Conservation (phyloP, 1,140 invertebrate species). For the Neuroterus valhalla region DNA sequence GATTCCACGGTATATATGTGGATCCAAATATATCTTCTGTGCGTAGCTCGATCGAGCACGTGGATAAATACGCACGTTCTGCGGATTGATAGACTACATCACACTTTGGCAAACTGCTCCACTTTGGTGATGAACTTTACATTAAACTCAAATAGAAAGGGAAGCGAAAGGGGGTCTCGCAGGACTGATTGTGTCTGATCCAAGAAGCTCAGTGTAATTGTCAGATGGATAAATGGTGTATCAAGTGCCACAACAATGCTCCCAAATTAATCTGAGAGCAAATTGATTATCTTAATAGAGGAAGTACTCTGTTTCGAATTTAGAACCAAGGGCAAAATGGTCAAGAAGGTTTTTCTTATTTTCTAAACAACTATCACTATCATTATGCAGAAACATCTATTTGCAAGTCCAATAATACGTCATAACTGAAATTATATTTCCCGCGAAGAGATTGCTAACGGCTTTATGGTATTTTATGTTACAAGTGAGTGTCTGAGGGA, state of each 20-base stretch:
- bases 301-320: no score
- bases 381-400: no score
- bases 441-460: constrained; percentile 48
- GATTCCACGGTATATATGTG: constrained; percentile 31
- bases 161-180: background rate
- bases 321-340: no score
- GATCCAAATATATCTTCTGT: constrained; percentile 57
- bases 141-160: constrained; percentile 39
- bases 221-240: background rate
- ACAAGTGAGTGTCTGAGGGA: constrained; percentile 55
- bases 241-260: background rate
- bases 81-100: constrained; percentile 65
- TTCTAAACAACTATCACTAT: constrained; percentile 40
- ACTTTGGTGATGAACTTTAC: constrained; percentile 39
- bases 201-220: background rate
- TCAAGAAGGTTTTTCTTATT: constrained; percentile 45
- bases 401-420: no score
- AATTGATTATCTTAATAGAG: no score
- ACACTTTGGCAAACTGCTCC: constrained; percentile 61
- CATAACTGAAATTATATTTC: no score
- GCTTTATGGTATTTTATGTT: constrained; percentile 55
- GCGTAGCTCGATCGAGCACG: constrained; percentile 40
- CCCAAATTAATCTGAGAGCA: background rate
- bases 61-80: constrained; percentile 63
- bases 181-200: background rate